Conservation (phyloP, 2,113 vertebrate species). For the Willisornis vidua region DNA sequence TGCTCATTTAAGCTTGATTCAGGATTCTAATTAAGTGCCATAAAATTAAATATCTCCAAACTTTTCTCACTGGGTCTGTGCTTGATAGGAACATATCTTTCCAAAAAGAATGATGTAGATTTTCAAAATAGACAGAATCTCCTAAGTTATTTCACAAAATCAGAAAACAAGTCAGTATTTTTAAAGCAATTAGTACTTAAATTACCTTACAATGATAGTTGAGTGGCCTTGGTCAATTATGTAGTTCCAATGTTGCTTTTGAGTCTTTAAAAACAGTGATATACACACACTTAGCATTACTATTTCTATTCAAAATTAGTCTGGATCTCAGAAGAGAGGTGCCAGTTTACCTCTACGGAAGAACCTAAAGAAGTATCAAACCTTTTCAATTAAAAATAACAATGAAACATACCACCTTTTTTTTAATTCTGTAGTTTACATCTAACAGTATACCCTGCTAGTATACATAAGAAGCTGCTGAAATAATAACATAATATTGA, state of each 20-base stretch:
- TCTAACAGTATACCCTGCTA: background rate
- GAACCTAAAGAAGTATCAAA: background rate
- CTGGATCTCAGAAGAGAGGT: background rate
- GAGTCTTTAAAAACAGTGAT: background rate
- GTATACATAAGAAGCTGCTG: background rate
- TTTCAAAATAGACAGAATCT: background rate
- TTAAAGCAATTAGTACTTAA: background rate
- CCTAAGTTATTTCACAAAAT: background rate
- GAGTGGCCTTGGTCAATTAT: background rate
- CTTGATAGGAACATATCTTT: background rate
- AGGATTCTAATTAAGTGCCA: background rate
- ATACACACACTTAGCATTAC: background rate
- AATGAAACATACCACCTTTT: background rate
- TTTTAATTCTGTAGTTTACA: background rate
- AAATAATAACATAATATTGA: background rate
- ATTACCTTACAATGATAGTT: background rate
- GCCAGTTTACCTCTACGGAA: background rate
- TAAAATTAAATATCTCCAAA: background rate
- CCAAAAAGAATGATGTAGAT: background rate
- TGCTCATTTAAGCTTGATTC: background rate
- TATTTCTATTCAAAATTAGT: background rate
- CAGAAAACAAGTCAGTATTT: background rate
- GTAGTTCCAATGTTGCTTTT: background rate
- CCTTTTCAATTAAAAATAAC: background rate
- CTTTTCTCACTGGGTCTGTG: background rate